Evolutionary conservation across 2,113 vertebrate genomes (phyloP), one percentile per base, ranked within the genome.

Genomic region (Carlito syrichta): DNA sequence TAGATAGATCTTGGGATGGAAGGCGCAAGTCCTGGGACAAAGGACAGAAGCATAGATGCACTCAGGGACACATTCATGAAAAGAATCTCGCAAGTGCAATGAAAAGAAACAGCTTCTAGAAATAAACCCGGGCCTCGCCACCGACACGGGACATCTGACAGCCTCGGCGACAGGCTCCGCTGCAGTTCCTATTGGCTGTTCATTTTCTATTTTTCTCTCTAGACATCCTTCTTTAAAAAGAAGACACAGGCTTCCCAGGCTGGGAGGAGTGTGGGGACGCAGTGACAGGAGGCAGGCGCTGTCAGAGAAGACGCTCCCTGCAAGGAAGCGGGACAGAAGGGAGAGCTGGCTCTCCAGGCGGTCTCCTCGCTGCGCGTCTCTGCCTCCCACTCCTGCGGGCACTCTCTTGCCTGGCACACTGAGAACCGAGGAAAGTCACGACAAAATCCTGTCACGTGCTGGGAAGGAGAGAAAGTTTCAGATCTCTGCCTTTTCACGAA

Each of bases 251-350:
- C 68, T 94, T 86, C 83, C 32, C 69, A 81, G 48, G 68, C 54
- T 77, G 91, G 83, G 82, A 54, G 93, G 79, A 69, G 83, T 63
- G 54, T 48, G 89, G 69, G 91, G 93, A 73, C 63, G 85, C 40
- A 94, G 35, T 74, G 96, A 79, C 87, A 73, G 90, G 91, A 96
- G 82, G 91, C 86, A 91, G 83, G 81, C 50, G 13, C 85, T 95
- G 96, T 93, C 82, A 89, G 68, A 68, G 89, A 77, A 93, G 91
- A 77, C 56, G 14, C 19, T 96, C 84, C 84, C 78, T 95, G 94
- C 93, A 97, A 94, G 84, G 81, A 86, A 95, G 89, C 6, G 77
- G 91, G 89, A 96, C 93, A 91, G 96, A 83, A 38, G 96, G 96
- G 83, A 89, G 52, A 25, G 4, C 89, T n/a, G 93, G 86, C 95